These are phyloP conservation scores for Epinephelus moara DNA, from an alignment of 2,113 vertebrate species.

Conservation along the genomic window DNA sequence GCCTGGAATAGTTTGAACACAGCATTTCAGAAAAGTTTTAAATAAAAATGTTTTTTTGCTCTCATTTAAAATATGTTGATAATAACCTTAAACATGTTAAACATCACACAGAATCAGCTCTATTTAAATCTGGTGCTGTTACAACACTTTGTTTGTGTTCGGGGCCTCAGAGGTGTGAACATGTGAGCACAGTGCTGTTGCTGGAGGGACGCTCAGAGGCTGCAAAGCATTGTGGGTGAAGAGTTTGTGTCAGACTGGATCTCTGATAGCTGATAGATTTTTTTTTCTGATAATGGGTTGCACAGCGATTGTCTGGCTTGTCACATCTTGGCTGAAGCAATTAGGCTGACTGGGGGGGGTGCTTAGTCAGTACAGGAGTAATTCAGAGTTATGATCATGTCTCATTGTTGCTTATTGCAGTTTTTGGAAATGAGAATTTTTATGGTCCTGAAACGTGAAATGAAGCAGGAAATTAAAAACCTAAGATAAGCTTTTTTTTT, in stretches of 20 bases:
- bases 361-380: conserved; percentile 51
- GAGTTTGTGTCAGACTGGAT: conserved; percentile 31
- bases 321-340: conserved; percentile 63
- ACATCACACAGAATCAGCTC: too few species aligned
- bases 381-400: conserved; percentile 75
- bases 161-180: too few species aligned
- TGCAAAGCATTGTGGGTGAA: conserved; percentile 20
- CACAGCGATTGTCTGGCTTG: conserved; percentile 53
- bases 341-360: conserved; percentile 39
- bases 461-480: conserved; percentile 86
- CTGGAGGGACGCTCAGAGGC: neutral
- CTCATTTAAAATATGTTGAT: too few species aligned
- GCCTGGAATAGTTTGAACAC: too few species aligned
- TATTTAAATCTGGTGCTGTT: too few species aligned
- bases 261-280: conserved; percentile 25
- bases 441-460: conserved; percentile 79
- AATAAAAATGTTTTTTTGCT: too few species aligned
- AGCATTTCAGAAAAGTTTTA: too few species aligned
- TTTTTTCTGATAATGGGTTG: conserved; percentile 35
- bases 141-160: too few species aligned
- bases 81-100: too few species aligned
- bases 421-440: conserved; percentile 78
- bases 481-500: conserved; percentile 70
- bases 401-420: conserved; percentile 73
- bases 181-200: neutral